Conservation (phyloP, 2,888 invertebrate species). For the Leptinotarsa tumamoca region DNA sequence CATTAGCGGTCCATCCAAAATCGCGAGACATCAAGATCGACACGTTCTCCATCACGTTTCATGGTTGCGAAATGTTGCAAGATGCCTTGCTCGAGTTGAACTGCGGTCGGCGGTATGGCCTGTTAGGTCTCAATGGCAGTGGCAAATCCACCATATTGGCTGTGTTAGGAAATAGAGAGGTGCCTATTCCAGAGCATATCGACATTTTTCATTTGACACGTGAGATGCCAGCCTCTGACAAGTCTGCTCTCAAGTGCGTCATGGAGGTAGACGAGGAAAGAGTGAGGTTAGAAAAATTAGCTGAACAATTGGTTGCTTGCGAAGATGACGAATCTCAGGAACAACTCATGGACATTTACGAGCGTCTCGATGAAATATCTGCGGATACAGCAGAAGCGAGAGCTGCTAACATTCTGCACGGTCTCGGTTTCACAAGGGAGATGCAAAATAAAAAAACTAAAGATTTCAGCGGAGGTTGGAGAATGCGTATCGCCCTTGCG, state of each 20-base stretch:
- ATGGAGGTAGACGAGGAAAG: conserved; percentile 99
- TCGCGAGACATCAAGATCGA: conserved; percentile 97
- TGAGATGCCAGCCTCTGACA: conserved; percentile 98
- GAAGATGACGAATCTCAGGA: conserved; percentile 90
- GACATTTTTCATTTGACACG: conserved; percentile 97
- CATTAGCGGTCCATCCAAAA: conserved; percentile 93
- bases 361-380: conserved; percentile 95
- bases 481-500: conserved; percentile 98
- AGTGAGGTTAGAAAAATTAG: conserved; percentile 73
- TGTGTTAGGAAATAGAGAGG: conserved; percentile 91
- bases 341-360: conserved; percentile 97
- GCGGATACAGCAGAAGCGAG: conserved; percentile 95
- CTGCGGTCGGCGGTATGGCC: conserved; percentile 95
- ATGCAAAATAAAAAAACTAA: conserved; percentile 90
- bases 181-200: conserved; percentile 95
- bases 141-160: conserved; percentile 97
- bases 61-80: conserved; percentile 94
- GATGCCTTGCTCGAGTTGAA: conserved; percentile 98
- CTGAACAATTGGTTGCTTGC: conserved; percentile 87
- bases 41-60: conserved; percentile 97
- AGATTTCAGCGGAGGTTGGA: conserved; percentile 95
- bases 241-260: conserved; percentile 94
- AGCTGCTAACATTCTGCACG: conserved; percentile 94
- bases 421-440: conserved; percentile 91
- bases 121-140: conserved; percentile 97